Evolutionary conservation across 1,140 invertebrate genomes (phyloP).

Genomic region (Trachymyrmex septentrionalis): DNA sequence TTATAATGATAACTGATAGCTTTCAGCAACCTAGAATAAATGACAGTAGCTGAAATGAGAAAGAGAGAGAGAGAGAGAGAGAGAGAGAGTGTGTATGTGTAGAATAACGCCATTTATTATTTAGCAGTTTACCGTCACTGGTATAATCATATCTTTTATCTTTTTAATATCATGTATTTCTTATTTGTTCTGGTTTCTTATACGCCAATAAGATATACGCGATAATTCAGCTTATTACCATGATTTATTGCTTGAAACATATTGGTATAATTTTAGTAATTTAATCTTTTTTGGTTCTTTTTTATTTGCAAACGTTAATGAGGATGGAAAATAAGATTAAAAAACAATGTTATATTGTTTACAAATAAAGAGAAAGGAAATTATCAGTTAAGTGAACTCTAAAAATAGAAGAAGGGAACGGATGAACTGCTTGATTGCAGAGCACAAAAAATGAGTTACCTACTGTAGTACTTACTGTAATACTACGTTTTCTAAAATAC

Average conservation of each 20-base stretch:
- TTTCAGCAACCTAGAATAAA: background rate
- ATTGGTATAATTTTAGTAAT: background rate
- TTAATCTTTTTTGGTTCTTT: background rate
- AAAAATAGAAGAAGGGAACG: slow-evolving; percentile 14
- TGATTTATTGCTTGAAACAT: background rate
- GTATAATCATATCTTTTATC: background rate
- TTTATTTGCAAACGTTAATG: background rate
- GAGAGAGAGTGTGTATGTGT: background rate
- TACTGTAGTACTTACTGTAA: too few relatives aligned
- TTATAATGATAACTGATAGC: background rate
- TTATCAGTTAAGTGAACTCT: slow-evolving; percentile 10
- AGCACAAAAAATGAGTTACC: slow-evolving; percentile 33
- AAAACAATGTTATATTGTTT: background rate
- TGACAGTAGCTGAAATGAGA: background rate
- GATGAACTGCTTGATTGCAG: slow-evolving; percentile 37
- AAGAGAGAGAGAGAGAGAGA: too few relatives aligned
- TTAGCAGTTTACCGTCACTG: slow-evolving; percentile 1
- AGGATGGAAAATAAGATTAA: background rate
- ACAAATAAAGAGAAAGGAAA: background rate
- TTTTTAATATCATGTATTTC: background rate
- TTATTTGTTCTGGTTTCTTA: background rate
- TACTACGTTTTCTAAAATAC: slow-evolving; percentile 18
- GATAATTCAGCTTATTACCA: background rate
- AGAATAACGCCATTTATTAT: background rate
- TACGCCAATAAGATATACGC: background rate